Conservation (phyloP, 2,888 invertebrate genomes). For the Kuschelorhynchus macadamiae region DNA sequence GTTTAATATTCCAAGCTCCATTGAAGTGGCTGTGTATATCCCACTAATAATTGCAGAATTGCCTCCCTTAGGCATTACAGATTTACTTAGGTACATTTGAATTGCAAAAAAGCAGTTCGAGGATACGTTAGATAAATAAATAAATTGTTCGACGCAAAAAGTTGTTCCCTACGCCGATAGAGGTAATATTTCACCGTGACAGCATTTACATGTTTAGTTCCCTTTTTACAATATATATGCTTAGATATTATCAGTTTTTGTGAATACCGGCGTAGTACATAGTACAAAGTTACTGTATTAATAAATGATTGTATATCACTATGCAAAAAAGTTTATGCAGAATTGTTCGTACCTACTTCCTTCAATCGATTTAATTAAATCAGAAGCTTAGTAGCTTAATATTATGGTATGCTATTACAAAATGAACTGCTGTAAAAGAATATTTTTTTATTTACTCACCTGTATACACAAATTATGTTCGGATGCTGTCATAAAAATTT, state of each 20-base stretch:
- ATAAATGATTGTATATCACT: neutral
- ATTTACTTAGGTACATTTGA: slow-evolving; percentile 37
- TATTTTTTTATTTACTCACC: neutral
- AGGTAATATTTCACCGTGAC: slow-evolving; percentile 41
- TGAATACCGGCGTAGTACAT: slow-evolving; percentile 1
- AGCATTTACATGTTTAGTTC: slow-evolving; percentile 18
- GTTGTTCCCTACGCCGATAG: slow-evolving; percentile 19
- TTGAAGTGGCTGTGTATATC: slow-evolving; percentile 20
- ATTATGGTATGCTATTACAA: too few relatives aligned
- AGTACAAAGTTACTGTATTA: slow-evolving; percentile 3
- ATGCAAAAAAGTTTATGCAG: too few relatives aligned
- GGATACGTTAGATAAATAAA: slow-evolving; percentile 38
- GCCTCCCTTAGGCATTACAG: slow-evolving; percentile 32
- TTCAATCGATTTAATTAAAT: too few relatives aligned
- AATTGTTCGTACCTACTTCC: too few relatives aligned
- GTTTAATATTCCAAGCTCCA: slow-evolving; percentile 25
- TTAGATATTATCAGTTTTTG: slow-evolving; percentile 32
- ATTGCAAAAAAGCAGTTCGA: slow-evolving; percentile 35
- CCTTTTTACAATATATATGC: slow-evolving; percentile 3
- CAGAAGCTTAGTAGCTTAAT: too few relatives aligned
- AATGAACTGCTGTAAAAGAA: too few relatives aligned
- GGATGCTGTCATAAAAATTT: neutral
- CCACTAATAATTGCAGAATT: slow-evolving; percentile 41
- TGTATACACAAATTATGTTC: neutral
- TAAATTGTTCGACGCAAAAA: slow-evolving; percentile 31